A percentile compares a stretch with the other conserved stretches of the same genome.
phyloP scores from a whole-genome alignment of 2,113 vertebrate genomes.

The Leucosticte australis region DNA sequence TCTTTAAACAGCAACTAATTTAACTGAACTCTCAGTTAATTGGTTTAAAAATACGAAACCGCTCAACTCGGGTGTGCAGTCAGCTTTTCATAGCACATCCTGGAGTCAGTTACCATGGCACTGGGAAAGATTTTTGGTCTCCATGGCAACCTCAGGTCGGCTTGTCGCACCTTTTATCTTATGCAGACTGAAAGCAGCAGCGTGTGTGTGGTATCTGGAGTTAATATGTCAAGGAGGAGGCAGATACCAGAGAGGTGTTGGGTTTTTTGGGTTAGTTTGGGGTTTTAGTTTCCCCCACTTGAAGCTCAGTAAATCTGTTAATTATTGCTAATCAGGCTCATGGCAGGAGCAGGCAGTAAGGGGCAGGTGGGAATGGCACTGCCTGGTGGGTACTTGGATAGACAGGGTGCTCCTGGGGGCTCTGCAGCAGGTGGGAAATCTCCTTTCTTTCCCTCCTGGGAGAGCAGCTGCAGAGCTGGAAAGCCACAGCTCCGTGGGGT shows the following conservation, averaged over 20 bases:
- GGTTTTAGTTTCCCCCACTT: accelerated
- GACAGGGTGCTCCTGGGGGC: background rate
- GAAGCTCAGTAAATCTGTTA: background rate
- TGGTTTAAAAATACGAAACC: conserved; percentile 75
- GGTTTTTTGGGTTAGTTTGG: background rate
- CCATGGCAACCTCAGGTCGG: conserved; percentile 82
- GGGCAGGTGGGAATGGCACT: accelerated
- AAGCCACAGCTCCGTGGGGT: accelerated
- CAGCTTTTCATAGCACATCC: conserved; percentile 71
- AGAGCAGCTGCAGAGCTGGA: background rate
- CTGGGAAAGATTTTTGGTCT: conserved; percentile 77
- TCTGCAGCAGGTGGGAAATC: background rate
- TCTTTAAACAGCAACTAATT: conserved; percentile 51
- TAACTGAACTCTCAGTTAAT: conserved; percentile 62
- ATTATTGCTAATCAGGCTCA: background rate
- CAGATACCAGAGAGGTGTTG: background rate
- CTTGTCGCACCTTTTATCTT: conserved; percentile 62
- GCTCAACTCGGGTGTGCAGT: conserved; percentile 63
- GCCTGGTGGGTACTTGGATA: background rate
- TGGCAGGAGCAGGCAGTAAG: background rate
- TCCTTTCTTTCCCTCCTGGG: background rate
- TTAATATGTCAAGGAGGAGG: background rate
- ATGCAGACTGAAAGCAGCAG: conserved; percentile 27
- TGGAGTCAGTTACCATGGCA: conserved; percentile 84
- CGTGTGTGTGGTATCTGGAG: conserved; percentile 42